These are phyloP conservation scores for Centroberyx gerrardi DNA, from an alignment of 2,797 vertebrate species.

Conservation along the genomic window DNA sequence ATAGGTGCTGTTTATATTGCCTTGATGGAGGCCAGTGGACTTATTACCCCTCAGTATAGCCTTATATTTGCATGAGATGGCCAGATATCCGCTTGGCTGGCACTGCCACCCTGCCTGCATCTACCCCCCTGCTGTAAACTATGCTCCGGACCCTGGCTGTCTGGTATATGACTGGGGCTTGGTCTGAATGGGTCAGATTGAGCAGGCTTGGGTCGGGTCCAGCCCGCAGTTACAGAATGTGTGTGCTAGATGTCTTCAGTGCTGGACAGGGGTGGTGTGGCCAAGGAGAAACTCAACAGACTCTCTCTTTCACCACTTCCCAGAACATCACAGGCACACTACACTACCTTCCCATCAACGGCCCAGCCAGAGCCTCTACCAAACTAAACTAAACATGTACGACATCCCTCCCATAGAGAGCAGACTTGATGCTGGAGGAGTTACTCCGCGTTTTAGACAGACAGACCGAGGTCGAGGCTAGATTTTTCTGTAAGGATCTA, in stretches of 20 bases:
- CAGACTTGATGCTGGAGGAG: not conserved
- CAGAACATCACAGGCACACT: constrained; percentile 75
- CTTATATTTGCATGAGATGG: constrained; percentile 33
- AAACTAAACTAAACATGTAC: constrained; percentile 63
- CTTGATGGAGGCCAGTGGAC: constrained; percentile 16
- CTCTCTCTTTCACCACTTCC: constrained; percentile 83
- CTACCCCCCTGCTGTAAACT: constrained; percentile 3
- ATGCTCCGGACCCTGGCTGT: constrained; percentile 40
- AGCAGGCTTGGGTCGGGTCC: constrained; percentile 73
- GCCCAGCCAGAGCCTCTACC: constrained; percentile 58
- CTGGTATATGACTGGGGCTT: constrained; percentile 50
- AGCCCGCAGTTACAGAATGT: constrained; percentile 73
- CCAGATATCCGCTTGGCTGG: constrained; percentile 60
- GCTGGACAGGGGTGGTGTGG: constrained; percentile 48
- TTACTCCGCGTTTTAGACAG: not conserved
- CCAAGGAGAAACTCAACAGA: constrained; percentile 77
- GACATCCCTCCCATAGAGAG: constrained; percentile 39
- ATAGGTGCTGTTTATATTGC: constrained; percentile 26
- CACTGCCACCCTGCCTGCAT: constrained; percentile 57
- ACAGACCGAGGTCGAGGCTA: not conserved
- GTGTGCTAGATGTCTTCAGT: constrained; percentile 57
- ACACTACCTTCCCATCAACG: constrained; percentile 64
- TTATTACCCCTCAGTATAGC: constrained; percentile 29
- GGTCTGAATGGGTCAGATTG: constrained; percentile 81
- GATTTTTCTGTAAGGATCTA: not conserved